Evolutionary conservation across 2,888 invertebrate species (phyloP), one percentile per base, ranked within the genome.

Genomic region (Polydrusus pterygomalis): DNA sequence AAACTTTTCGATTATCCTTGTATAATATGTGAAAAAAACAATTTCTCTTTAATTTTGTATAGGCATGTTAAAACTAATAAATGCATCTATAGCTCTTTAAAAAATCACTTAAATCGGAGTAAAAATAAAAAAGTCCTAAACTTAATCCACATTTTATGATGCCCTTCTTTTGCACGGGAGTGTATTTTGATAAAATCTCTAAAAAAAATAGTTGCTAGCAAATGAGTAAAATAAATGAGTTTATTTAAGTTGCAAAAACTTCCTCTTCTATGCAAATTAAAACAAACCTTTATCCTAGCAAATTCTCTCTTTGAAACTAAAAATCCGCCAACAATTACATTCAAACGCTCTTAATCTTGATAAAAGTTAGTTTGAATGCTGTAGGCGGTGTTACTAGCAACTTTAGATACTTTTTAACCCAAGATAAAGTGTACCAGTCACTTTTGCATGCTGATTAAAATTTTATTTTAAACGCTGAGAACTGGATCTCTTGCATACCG

Each of bases 381-480:
- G n/a, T 17, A 49, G 17, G 18, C 15, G 9, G 49, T 49, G 18
- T 49, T 9, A 8, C 49, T 49, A 7, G 13, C 3, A 17, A 17
- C 5, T 10, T 9, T 2, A 9, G 49, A 49, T 17, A 18, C 15
- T 49, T 49, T 25, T 49, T 49, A 49, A 15, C 17, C 18, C 17
- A 49, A 49, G 49, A 49, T 49, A 49, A 18, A 49, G 15, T 17
- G 49, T 8, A 49, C 17, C 18, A 49, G 18, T 17, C 17, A 15
- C 49, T 49, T 49, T n/a, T 18, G 49, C 49, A 49, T 49, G 15
- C 18, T 18, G 17, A 49, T 49, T 49, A 49, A 49, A 18, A 15
- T 17, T 47, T 47, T 17, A 43, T 43, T 49, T 18, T 10, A 15
- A 49, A 49, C n/a, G 9, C 18, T 49, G 17, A 9, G 43, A 43